Base-by-base conservation (phyloP, 2,888 invertebrate species). In the Brachypalpus laphriformis region DNA sequence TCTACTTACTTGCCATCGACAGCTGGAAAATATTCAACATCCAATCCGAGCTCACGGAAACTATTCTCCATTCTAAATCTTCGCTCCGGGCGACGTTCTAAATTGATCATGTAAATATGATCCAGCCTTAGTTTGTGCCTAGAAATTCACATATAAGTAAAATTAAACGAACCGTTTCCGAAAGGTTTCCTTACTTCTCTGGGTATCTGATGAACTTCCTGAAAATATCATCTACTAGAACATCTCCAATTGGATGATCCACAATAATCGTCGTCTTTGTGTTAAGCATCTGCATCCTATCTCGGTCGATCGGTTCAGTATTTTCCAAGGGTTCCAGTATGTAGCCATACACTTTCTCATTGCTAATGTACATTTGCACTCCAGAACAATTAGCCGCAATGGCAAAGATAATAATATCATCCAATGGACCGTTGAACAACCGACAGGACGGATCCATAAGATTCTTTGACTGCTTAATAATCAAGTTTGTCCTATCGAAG, bases 341-440 rank as follows among this genome's bases (percentile, higher is more conserved):
- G 89, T 95, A 97, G 0, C 99, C 99, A 91, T 96, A 99, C 0
- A 93, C 89, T 40, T 95, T 90, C 68, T 96, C 96, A 90, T 99
- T 99, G 89, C 97, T 96, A 11, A 99, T 91, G 90, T 95, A 93
- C 91, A 97, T 92, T 4, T 94, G 92, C 59, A 96, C 92, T 68
- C 92, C 94, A 86, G 94, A 94, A 81, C 92, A 93, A 89, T 94
- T 95, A 0, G 98, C 97, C 54, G 96, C 96, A 8, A 96, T 91
- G 3, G 98, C 98, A 92, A 99, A 98, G 0, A 96, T 94, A 87
- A 99, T 98, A 61, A 99, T 97, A 90, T 99, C 99, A 92, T 99
- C 98, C 0, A 94, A 93, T 0, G 98, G 96, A 0, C 98, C 97
- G 66, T 94, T 91, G 88, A 96, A 97, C 0, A 95, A 88, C 1